A percentile compares a stretch with the other conserved stretches of the same genome.
Conservation (phyloP, 1,140 invertebrate genomes). For the Cephus cinctus region DNA sequence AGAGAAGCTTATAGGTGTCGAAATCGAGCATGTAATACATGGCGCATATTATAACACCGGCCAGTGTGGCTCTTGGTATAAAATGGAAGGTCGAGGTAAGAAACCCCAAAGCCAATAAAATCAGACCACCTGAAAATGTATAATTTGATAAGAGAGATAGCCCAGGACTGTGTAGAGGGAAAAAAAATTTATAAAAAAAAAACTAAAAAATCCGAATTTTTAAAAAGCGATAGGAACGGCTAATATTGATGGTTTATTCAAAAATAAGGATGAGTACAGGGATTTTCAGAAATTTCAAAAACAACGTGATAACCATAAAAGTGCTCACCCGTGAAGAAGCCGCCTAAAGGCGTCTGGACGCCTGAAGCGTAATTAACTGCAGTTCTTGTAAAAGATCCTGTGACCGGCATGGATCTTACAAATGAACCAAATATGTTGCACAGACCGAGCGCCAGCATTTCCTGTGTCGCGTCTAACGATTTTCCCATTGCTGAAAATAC, state of each 20-base stretch:
- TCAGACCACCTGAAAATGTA: conserved; percentile 60
- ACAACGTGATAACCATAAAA: neutral
- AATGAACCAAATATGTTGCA: conserved; percentile 75
- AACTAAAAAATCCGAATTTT: neutral
- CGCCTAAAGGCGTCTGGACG: conserved; percentile 72
- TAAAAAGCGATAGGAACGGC: neutral
- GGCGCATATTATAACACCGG: conserved; percentile 71
- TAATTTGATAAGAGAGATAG: neutral
- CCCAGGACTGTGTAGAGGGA: neutral
- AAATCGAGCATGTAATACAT: conserved; percentile 79
- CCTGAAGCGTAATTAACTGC: conserved; percentile 76
- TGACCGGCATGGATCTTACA: conserved; percentile 74
- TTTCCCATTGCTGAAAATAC: conserved; percentile 54
- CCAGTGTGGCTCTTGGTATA: conserved; percentile 72
- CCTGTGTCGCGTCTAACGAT: conserved; percentile 69
- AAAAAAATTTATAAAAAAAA: conserved; percentile 10
- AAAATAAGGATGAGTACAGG: neutral
- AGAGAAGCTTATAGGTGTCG: conserved; percentile 70
- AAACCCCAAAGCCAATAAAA: conserved; percentile 66
- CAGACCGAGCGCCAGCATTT: conserved; percentile 72
- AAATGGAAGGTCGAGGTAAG: conserved; percentile 70
- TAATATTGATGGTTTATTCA: neutral
- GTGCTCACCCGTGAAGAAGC: conserved; percentile 67
- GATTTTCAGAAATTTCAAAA: neutral
- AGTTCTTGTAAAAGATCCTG: conserved; percentile 76